Percentiles rank a stretch among this genome's conserved stretches.
These are phyloP conservation scores for Pituophis catenifer DNA, from an alignment of 2,113 vertebrate species.

Conservation along the genomic window DNA sequence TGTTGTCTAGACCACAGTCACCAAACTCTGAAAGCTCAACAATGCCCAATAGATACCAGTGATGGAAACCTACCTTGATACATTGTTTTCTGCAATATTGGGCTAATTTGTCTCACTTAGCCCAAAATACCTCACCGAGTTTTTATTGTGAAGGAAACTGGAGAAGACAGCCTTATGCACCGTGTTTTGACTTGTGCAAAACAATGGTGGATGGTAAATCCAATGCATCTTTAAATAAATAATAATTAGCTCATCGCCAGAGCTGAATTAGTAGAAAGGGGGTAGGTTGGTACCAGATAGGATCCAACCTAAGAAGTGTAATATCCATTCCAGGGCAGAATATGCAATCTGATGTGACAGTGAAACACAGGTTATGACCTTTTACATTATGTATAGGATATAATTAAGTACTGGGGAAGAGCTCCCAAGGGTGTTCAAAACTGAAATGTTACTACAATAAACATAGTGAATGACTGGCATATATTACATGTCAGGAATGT, in stretches of 20 bases:
- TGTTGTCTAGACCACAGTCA: background rate
- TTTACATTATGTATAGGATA: background rate
- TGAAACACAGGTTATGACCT: background rate
- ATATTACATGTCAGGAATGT: background rate
- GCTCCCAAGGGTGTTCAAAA: background rate
- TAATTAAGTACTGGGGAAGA: background rate
- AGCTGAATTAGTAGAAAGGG: background rate
- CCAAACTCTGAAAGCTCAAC: background rate
- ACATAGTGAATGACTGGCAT: background rate
- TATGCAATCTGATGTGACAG: background rate
- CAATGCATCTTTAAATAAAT: background rate
- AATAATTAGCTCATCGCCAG: background rate
- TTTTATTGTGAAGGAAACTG: background rate
- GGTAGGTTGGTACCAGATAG: background rate
- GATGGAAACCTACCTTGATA: background rate
- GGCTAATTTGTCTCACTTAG: background rate
- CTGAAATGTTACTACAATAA: rapidly evolving
- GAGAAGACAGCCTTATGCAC: background rate
- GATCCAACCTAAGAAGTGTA: background rate
- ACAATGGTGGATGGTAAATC: background rate
- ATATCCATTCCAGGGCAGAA: background rate
- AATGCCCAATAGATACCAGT: background rate
- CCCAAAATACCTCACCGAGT: background rate
- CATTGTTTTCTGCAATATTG: background rate
- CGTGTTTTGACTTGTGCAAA: background rate